phyloP scores from a whole-genome alignment of 2,888 invertebrate species.

The Diloba caeruleocephala region DNA sequence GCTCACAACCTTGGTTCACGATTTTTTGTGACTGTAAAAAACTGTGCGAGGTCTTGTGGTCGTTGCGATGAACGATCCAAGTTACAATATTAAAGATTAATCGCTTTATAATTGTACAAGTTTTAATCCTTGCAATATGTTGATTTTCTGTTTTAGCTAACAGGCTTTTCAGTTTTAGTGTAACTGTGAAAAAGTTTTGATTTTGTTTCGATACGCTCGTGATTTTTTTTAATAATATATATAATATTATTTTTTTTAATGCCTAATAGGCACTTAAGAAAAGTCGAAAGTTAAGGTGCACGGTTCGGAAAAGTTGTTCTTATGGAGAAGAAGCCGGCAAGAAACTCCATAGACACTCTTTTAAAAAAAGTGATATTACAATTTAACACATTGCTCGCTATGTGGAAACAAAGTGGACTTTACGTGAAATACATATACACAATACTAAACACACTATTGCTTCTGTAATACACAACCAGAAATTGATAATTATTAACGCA shows the following conservation, averaged over 20 bases:
- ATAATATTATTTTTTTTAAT: neutral
- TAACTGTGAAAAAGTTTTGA: conserved; percentile 32
- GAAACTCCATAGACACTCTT: too few species aligned
- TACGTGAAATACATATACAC: too few species aligned
- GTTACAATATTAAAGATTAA: conserved; percentile 47
- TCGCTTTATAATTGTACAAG: conserved; percentile 46
- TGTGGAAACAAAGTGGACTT: too few species aligned
- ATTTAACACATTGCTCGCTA: too few species aligned
- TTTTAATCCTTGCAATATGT: conserved; percentile 35
- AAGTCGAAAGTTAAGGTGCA: too few species aligned
- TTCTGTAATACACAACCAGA: too few species aligned
- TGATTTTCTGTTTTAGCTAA: conserved; percentile 46
- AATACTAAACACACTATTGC: too few species aligned
- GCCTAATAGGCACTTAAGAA: too few species aligned
- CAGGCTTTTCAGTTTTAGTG: conserved; percentile 36
- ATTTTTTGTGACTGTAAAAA: conserved; percentile 44
- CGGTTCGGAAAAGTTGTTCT: too few species aligned
- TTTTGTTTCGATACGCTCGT: conserved; percentile 19
- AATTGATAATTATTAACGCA: too few species aligned
- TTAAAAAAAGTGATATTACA: too few species aligned
- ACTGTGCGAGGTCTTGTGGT: conserved; percentile 45
- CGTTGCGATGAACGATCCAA: conserved; percentile 33
- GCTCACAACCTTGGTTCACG: conserved; percentile 30
- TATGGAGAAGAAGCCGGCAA: too few species aligned
- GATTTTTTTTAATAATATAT: conserved; percentile 11